Evolutionary conservation across 2,113 vertebrate genomes (phyloP).

Genomic region (Phalacrocorax aristotelis): DNA sequence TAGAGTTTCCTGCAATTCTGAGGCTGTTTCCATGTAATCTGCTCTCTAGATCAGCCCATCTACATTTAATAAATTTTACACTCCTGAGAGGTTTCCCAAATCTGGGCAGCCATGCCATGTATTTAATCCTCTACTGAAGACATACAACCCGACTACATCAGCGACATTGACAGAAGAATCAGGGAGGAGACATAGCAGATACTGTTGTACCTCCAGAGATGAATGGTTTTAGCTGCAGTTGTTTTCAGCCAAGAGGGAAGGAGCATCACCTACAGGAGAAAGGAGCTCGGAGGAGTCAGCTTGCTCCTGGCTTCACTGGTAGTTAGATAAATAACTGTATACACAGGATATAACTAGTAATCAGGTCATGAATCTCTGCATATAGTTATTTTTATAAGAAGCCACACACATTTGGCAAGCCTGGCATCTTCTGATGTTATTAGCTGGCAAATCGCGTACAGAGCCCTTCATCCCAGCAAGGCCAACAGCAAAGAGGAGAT

Average conservation of each 20-base stretch:
- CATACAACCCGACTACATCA: neutral
- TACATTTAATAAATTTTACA: neutral
- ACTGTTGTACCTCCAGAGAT: neutral
- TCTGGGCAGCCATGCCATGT: neutral
- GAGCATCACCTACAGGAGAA: neutral
- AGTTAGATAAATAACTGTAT: neutral
- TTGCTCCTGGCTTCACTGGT: neutral
- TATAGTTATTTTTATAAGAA: slow-evolving; percentile 12
- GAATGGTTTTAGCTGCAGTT: neutral
- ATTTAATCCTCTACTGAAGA: neutral
- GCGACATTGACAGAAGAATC: neutral
- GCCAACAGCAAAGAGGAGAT: slow-evolving; percentile 4
- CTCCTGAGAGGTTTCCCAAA: neutral
- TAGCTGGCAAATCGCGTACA: neutral
- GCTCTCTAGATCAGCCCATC: neutral
- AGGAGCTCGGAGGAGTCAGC: neutral
- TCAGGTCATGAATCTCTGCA: neutral
- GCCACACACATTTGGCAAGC: neutral
- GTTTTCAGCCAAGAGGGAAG: neutral
- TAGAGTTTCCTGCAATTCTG: neutral
- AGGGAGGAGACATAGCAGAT: neutral
- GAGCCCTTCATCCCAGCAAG: neutral
- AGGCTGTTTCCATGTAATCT: neutral
- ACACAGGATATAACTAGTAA: slow-evolving; percentile 11
- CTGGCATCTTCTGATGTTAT: neutral